A percentile compares a stretch with the other conserved stretches of the same genome.
These are phyloP conservation scores for Megaceryle torquata DNA, from an alignment of 2,113 vertebrate species.

Conservation along the genomic window DNA sequence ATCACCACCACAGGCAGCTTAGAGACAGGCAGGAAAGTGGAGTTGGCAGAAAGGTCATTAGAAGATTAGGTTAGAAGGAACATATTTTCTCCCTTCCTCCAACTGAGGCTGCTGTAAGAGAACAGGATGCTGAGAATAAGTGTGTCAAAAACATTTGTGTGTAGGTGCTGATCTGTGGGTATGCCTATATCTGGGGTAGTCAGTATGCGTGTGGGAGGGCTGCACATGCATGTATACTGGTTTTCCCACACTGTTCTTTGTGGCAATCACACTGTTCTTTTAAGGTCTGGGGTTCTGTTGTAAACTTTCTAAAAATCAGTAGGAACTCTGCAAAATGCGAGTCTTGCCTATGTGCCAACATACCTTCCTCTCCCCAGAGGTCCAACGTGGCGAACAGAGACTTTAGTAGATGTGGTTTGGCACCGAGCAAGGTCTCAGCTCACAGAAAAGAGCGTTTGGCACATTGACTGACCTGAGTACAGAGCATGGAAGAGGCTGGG, in stretches of 20 bases:
- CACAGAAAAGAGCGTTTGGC: neutral
- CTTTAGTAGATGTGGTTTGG: neutral
- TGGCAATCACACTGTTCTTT: constrained; percentile 63
- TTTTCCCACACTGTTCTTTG: constrained; percentile 64
- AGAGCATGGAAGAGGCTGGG: neutral
- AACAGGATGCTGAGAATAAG: constrained; percentile 62
- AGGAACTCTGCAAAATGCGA: neutral
- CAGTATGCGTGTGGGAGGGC: constrained; percentile 54
- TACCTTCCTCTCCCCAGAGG: neutral
- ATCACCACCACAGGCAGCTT: neutral
- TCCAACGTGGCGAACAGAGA: neutral
- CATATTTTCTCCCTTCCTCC: constrained; percentile 42
- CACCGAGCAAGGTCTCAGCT: neutral
- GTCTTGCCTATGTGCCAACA: neutral
- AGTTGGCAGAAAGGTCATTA: constrained; percentile 36
- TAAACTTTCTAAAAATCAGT: constrained; percentile 34
- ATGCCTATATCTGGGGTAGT: constrained; percentile 68
- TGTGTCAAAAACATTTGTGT: constrained; percentile 67
- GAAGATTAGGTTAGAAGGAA: constrained; percentile 45
- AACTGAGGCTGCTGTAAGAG: constrained; percentile 44
- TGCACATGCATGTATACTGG: constrained; percentile 65
- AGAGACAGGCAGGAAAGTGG: neutral
- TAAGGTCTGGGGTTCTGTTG: constrained; percentile 33
- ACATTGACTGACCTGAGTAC: neutral
- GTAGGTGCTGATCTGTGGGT: constrained; percentile 69